Percentiles rank a stretch among this genome's conserved stretches.
Conservation (phyloP, 2,888 invertebrate species). For the Geophilus truncorum region DNA sequence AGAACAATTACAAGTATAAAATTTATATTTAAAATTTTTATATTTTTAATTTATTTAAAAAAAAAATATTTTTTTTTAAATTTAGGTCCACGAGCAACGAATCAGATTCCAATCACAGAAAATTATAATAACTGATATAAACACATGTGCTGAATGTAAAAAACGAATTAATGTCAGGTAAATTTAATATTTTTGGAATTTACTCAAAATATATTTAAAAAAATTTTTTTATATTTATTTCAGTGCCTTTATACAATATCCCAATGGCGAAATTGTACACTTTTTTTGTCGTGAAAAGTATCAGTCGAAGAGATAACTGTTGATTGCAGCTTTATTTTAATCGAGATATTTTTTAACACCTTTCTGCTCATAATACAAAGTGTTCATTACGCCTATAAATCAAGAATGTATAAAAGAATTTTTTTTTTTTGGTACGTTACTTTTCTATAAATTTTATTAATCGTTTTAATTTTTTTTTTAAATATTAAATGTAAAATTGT, state of each 20-base stretch:
- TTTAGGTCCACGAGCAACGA: slow-evolving; percentile 67
- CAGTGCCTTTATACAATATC: slow-evolving; percentile 87
- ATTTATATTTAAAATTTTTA: slow-evolving; percentile 29
- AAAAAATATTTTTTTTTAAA: background rate
- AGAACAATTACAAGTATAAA: slow-evolving; percentile 69
- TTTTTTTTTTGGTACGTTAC: too few relatives aligned
- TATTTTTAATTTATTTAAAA: background rate
- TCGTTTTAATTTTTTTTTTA: background rate
- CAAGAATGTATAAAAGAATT: background rate
- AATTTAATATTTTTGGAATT: slow-evolving; percentile 30
- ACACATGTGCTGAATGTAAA: slow-evolving; percentile 84
- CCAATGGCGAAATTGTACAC: slow-evolving; percentile 87
- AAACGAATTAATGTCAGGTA: slow-evolving; percentile 88
- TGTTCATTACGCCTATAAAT: background rate
- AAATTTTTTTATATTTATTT: slow-evolving; percentile 42
- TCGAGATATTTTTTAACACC: too few relatives aligned
- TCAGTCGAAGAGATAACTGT: background rate
- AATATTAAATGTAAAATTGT: background rate
- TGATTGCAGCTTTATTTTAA: background rate
- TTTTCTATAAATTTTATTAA: background rate
- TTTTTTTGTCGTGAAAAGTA: slow-evolving; percentile 69
- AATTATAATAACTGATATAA: slow-evolving; percentile 77
- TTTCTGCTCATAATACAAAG: background rate
- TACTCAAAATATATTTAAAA: background rate
- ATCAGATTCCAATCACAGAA: slow-evolving; percentile 75